phyloP scores from a whole-genome alignment of 2,888 invertebrate genomes.

The Nycteola revayana region DNA sequence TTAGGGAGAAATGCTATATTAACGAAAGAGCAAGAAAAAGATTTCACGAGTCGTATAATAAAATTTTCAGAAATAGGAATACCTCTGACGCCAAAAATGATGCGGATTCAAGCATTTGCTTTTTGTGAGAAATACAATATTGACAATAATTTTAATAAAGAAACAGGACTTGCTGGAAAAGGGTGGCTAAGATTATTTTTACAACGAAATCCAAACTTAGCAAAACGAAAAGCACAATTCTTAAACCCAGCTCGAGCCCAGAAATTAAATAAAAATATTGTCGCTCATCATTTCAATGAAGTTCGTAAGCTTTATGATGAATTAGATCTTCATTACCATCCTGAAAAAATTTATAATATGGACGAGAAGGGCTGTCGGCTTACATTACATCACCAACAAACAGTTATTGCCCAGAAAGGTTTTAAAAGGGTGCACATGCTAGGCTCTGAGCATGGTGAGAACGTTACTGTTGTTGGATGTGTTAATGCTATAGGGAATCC shows the following conservation, averaged over 20 bases:
- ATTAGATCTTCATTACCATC: conserved; percentile 8
- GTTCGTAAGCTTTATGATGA: conserved; percentile 1
- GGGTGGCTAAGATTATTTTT: conserved; percentile 30
- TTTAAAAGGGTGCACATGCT: conserved; percentile 27
- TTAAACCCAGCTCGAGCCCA: conserved; percentile 33
- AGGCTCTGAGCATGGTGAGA: conserved; percentile 20
- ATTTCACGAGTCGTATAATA: too few relatives aligned
- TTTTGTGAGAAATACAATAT: too few relatives aligned
- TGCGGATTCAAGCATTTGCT: too few relatives aligned
- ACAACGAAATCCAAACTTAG: conserved; percentile 24
- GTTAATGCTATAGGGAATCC: conserved; percentile 2
- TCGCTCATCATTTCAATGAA: conserved; percentile 22
- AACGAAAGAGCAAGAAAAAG: too few relatives aligned
- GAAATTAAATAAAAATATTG: conserved; percentile 31
- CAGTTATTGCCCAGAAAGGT: conserved; percentile 26
- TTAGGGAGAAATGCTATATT: too few relatives aligned
- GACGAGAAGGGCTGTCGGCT: conserved; percentile 31
- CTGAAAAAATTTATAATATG: conserved; percentile 27
- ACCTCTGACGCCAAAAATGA: too few relatives aligned
- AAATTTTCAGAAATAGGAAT: too few relatives aligned
- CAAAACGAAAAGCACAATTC: conserved; percentile 20
- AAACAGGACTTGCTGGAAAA: too few relatives aligned
- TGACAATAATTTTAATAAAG: too few relatives aligned
- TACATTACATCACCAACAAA: conserved; percentile 27
- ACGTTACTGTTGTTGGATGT: conserved; percentile 10